Conservation (phyloP, 2,113 vertebrate species). For the Rhombomys opimus region DNA sequence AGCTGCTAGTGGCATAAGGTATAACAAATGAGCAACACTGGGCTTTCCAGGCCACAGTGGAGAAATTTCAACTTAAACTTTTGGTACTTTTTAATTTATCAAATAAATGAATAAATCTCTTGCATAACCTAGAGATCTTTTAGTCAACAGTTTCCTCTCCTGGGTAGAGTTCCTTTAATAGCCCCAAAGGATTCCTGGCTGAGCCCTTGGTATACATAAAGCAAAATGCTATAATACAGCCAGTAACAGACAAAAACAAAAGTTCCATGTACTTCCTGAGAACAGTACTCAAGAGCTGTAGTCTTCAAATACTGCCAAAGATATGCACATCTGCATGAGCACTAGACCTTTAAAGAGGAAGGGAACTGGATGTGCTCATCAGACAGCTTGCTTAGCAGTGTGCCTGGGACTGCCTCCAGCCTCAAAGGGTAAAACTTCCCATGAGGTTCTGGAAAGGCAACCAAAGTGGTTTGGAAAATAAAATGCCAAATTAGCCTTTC, state of each 20-base stretch:
- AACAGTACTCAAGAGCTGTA: background rate
- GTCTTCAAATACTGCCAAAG: background rate
- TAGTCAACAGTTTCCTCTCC: constrained; percentile 31
- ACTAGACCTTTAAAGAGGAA: background rate
- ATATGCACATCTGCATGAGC: background rate
- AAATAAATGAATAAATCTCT: constrained; percentile 49
- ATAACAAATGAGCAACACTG: background rate
- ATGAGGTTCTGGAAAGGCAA: background rate
- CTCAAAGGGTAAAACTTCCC: background rate
- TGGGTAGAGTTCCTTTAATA: constrained; percentile 8
- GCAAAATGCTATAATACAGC: background rate
- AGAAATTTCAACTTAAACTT: constrained; percentile 3
- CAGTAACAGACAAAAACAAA: background rate
- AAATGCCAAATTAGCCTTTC: background rate
- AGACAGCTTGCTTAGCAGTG: background rate
- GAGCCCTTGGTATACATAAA: background rate
- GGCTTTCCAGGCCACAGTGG: background rate
- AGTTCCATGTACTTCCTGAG: background rate
- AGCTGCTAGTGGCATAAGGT: background rate
- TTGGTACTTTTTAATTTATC: background rate
- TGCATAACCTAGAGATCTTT: background rate
- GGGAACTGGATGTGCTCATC: background rate
- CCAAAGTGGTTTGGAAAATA: background rate
- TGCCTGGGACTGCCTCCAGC: background rate
- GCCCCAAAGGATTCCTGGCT: background rate